Conservation (phyloP, 2,113 vertebrate species). For the Periophthalmodon schlosseri region DNA sequence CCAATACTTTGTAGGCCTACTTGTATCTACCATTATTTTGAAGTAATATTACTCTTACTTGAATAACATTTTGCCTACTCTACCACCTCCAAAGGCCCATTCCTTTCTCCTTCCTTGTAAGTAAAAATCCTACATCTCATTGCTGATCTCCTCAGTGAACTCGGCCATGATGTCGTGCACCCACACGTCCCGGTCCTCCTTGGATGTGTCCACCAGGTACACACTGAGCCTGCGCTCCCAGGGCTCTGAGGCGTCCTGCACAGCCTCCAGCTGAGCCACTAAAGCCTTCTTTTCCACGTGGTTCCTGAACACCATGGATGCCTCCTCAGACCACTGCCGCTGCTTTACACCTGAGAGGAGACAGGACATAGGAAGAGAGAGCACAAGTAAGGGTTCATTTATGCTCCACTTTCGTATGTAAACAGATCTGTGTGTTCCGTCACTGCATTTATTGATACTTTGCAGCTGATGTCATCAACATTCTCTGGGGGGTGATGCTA, state of each 20-base stretch:
- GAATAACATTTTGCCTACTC: too few species aligned
- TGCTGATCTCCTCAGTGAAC: slow-evolving; percentile 78
- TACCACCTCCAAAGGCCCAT: too few species aligned
- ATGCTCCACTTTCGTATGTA: too few species aligned
- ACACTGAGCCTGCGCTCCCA: slow-evolving; percentile 90
- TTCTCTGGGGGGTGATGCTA: too few species aligned
- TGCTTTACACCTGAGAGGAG: slow-evolving; percentile 83
- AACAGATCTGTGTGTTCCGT: too few species aligned
- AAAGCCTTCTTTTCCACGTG: slow-evolving; percentile 96
- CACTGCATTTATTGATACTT: too few species aligned
- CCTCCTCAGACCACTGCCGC: slow-evolving; percentile 93
- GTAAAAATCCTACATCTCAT: slow-evolving; percentile 49
- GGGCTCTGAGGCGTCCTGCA: slow-evolving; percentile 80
- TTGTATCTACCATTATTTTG: too few species aligned
- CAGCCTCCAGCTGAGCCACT: slow-evolving; percentile 87
- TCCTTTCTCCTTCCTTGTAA: too few species aligned
- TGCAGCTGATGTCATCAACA: too few species aligned
- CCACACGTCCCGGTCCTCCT: slow-evolving; percentile 92
- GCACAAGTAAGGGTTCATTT: too few species aligned
- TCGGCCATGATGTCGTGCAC: slow-evolving; percentile 96
- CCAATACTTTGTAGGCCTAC: too few species aligned
- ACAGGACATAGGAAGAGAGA: background rate
- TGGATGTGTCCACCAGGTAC: slow-evolving; percentile 92
- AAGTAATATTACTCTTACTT: too few species aligned
- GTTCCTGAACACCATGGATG: slow-evolving; percentile 94